Percentiles rank a stretch among this genome's conserved stretches.
Evolutionary conservation across 2,888 invertebrate genomes (phyloP).

Genomic region (Luperina nickerlii): DNA sequence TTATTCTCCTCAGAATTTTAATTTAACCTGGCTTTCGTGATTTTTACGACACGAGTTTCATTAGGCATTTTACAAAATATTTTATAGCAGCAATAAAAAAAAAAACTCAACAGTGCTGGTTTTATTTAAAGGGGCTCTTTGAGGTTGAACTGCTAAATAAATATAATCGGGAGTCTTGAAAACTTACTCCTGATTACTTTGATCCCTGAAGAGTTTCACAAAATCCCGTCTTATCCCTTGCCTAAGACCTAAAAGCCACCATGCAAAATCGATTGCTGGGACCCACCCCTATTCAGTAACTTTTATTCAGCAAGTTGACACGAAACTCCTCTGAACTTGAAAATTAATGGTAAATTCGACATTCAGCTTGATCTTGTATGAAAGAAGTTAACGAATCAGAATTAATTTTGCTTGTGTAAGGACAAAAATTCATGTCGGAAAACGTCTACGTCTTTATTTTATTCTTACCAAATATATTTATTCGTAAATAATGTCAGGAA

Average conservation of each 20-base stretch:
- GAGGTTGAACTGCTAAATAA: conserved; percentile 36
- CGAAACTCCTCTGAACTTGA: conserved; percentile 49
- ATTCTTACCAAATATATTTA: conserved; percentile 30
- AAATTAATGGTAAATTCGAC: conserved; percentile 50
- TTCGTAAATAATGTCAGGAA: conserved; percentile 14
- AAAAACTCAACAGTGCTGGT: conserved; percentile 32
- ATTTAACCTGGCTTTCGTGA: conserved; percentile 39
- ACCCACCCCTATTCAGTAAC: conserved; percentile 64
- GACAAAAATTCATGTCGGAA: conserved; percentile 25
- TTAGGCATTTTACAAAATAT: conserved; percentile 54
- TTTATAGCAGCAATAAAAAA: conserved; percentile 53
- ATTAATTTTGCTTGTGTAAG: conserved; percentile 53
- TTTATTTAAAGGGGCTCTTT: conserved; percentile 33
- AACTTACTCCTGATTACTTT: conserved; percentile 69
- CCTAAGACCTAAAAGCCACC: conserved; percentile 64
- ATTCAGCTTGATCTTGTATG: conserved; percentile 49
- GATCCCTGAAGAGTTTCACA: conserved; percentile 62
- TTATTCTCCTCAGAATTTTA: conserved; percentile 44
- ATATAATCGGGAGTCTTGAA: conserved; percentile 37
- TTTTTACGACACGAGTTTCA: conserved; percentile 52
- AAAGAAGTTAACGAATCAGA: conserved; percentile 61
- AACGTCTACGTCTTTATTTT: conserved; percentile 10
- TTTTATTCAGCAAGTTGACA: conserved; percentile 58
- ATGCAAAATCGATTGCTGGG: conserved; percentile 62
- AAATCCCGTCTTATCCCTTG: conserved; percentile 66